Evolutionary conservation across 2,888 invertebrate genomes (phyloP), one percentile per base, ranked within the genome.

Genomic region (Brachyopa scutellaris): DNA sequence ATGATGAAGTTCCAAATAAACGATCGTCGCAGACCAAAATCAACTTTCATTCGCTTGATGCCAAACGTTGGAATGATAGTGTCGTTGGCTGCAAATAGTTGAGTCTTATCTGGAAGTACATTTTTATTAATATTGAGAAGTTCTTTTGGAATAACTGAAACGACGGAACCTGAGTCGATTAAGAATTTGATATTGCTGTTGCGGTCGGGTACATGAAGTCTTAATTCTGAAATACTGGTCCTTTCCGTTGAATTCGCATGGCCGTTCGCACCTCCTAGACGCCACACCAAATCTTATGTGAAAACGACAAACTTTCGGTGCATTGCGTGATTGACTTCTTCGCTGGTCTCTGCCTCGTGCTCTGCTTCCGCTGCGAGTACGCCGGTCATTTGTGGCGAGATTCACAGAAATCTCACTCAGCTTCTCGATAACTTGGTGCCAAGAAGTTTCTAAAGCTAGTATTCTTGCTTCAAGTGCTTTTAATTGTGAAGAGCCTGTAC

Each of bases 1-100:
- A 85, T 74, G 11, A 85, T 70, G 26, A 86, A 85, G 2, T 76
- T 64, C 85, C 85, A 84, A 8, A 45, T 69, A 17, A 85, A 84
- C 21, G 78, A 66, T 5, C 66, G 78, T 8, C 80, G 67, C 0
- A 85, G 57, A 2, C 85, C 84, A 8, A 85, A 51, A 13, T 85
- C 78, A 0, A 85, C 15, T 40, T 79, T 57, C 0, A 84, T 11
- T 8, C 57, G n/a, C 8, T 64, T 45, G 7, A 73, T 45, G 6
- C 83, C 80, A 53, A 45, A 84, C 0, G 79, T 84, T 6, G 29
- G 36, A 17, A 86, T 85, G 31, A 59, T 19, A 6, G 70, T 72
- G 8, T 77, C 29, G 26, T 85, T 85, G 11, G 82, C 84, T 38
- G 85, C 85, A 26, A 74, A 72, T 3, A 86, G 66, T 31, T 74